phyloP scores from a whole-genome alignment of 2,888 invertebrate species.

The Exephanes ischioxanthus region DNA sequence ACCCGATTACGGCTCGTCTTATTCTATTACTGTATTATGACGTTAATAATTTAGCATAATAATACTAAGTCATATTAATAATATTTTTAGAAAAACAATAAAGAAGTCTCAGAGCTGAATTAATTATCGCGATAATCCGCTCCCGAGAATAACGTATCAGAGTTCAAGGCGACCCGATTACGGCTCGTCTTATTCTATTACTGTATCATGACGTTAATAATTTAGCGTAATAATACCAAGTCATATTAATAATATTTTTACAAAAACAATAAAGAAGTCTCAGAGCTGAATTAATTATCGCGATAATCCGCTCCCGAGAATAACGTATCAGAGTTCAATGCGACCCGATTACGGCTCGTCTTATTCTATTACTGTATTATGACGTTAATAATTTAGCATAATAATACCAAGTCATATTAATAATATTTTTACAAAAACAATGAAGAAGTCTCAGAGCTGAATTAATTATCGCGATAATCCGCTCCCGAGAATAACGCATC shows the following conservation, averaged over 20 bases:
- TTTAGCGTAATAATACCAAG: not conserved
- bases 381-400: not conserved
- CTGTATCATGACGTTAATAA: not conserved
- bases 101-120: not conserved
- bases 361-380: not conserved
- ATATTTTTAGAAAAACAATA: too few relatives aligned
- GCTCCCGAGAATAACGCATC: conserved; percentile 16
- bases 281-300: not conserved
- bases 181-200: not conserved
- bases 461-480: conserved; percentile 6
- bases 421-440: too few relatives aligned
- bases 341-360: not conserved
- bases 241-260: too few relatives aligned
- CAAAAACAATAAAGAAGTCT: too few relatives aligned
- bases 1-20: not conserved
- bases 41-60: not conserved
- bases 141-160: conserved; percentile 16
- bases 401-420: too few relatives aligned
- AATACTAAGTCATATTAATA: too few relatives aligned
- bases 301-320: conserved; percentile 19
- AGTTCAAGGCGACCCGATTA: not conserved
- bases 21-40: not conserved
- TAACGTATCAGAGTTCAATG: not conserved
- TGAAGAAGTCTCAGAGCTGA: not conserved
- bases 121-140: conserved; percentile 3